Evolutionary conservation across 1,140 invertebrate species (phyloP), one percentile per base, ranked within the genome.

Genomic region (Lordiphosa mommai): DNA sequence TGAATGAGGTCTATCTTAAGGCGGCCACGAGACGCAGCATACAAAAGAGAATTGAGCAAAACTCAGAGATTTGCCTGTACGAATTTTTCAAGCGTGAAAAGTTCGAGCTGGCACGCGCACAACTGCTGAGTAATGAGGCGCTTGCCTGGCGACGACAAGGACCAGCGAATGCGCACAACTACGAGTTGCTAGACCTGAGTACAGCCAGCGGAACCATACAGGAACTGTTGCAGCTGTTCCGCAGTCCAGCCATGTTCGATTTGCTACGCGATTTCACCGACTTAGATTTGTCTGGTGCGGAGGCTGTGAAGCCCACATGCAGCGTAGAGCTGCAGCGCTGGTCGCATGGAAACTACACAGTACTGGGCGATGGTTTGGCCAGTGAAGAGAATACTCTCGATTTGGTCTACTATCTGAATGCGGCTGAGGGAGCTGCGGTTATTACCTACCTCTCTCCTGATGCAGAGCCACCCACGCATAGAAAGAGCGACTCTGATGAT

Each of bases 251-350:
- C 10, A 92, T 92, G 72, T 90, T 92, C 71, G 65, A 89, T n/a
- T 71, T 94, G 57, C 76, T 94, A 32, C 90, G 91, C 33, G 89
- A 91, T 17, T 94, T 92, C 61, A 94, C 93, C 0, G 93, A 93
- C 57, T 89, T 94, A 27, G 91, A 93, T 46, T 71, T 93, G 12
- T 64, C 86, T 5, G 89, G 89, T 0, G 51, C 87, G 0, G 67
- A 86, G 67, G 72, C 87, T 88, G 46, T 52, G 61, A 73, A 51
- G 10, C 89, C 92, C 55, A 89, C 76, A 33, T 88, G 91, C 88
- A 88, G 89, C 60, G 87, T 92, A 30, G 92, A 94, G 82, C 73
- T 95, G 38, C 93, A 94, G 84, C 91, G 91, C 61, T 94, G 93
- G 93, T 89, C 89, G 1, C 88, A 90, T 14, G 93, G 93, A 4